Evolutionary conservation across 2,113 vertebrate genomes (phyloP).

Genomic region (Elgaria multicarinata): DNA sequence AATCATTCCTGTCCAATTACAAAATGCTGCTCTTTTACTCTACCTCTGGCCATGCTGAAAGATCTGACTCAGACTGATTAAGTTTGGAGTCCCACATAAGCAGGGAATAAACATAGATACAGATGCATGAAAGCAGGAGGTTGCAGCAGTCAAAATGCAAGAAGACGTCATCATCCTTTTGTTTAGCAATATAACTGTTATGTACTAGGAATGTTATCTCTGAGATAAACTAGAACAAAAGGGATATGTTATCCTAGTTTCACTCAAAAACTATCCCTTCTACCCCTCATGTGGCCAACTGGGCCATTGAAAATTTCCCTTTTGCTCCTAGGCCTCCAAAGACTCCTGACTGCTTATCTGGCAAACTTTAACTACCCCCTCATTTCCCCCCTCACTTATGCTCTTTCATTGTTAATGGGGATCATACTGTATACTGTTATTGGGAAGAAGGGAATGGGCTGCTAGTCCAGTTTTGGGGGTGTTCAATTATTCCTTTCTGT

Average conservation of each 20-base stretch:
- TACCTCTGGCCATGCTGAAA: background rate
- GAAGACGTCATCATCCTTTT: background rate
- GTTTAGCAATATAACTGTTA: background rate
- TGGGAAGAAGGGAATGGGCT: background rate
- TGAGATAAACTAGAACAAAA: background rate
- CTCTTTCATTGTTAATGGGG: background rate
- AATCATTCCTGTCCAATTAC: background rate
- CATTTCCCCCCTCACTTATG: background rate
- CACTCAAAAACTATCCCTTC: background rate
- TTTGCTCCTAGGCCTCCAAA: background rate
- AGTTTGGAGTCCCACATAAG: background rate
- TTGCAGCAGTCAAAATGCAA: background rate
- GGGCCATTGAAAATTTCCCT: background rate
- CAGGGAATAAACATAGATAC: background rate
- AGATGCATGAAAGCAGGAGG: background rate
- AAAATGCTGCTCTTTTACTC: background rate
- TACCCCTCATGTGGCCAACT: background rate
- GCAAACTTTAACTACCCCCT: background rate
- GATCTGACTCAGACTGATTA: background rate
- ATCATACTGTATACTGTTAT: too few species aligned
- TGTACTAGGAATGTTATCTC: background rate
- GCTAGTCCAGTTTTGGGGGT: background rate
- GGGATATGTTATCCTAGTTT: background rate
- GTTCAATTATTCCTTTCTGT: background rate
- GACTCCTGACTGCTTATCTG: background rate